Percentiles rank a stretch among this genome's conserved stretches.
These are phyloP conservation scores for Odontamblyopus lacepedii DNA, from an alignment of 2,797 vertebrate genomes.

Conservation along the genomic window DNA sequence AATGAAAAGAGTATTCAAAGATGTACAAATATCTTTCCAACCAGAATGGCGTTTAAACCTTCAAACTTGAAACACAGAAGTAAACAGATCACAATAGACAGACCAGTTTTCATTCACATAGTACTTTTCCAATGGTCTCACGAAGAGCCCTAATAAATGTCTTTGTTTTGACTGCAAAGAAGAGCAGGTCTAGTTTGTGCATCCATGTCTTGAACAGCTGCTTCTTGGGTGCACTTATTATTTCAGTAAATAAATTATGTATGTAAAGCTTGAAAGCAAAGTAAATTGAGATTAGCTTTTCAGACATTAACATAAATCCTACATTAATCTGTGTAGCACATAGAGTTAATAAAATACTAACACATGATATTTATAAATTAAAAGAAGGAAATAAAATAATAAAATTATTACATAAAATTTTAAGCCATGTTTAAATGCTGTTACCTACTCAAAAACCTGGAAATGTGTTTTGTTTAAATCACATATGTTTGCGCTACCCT, in stretches of 20 bases:
- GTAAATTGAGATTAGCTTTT: slow-evolving; percentile 42
- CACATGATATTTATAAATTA: background rate
- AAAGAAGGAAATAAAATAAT: background rate
- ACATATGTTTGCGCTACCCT: no score
- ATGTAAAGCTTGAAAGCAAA: slow-evolving; percentile 34
- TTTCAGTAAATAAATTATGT: slow-evolving; percentile 41
- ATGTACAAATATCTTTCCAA: background rate
- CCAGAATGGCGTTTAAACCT: background rate
- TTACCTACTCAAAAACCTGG: no score
- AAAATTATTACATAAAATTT: no score
- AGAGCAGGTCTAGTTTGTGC: background rate
- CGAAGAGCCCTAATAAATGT: background rate
- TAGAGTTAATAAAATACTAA: slow-evolving; percentile 1
- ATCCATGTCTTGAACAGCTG: background rate
- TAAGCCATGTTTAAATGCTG: no score
- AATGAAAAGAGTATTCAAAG: background rate
- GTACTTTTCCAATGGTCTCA: background rate
- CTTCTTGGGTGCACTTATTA: slow-evolving; percentile 27
- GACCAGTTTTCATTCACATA: background rate
- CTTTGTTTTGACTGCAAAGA: slow-evolving; percentile 5
- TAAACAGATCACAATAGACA: background rate
- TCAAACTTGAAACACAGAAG: background rate
- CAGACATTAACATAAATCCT: slow-evolving; percentile 32
- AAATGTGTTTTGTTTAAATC: no score
- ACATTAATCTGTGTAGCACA: slow-evolving; percentile 3